These are phyloP conservation scores for Eulimnadia texana DNA, from an alignment of 1,140 invertebrate genomes.

Conservation along the genomic window DNA sequence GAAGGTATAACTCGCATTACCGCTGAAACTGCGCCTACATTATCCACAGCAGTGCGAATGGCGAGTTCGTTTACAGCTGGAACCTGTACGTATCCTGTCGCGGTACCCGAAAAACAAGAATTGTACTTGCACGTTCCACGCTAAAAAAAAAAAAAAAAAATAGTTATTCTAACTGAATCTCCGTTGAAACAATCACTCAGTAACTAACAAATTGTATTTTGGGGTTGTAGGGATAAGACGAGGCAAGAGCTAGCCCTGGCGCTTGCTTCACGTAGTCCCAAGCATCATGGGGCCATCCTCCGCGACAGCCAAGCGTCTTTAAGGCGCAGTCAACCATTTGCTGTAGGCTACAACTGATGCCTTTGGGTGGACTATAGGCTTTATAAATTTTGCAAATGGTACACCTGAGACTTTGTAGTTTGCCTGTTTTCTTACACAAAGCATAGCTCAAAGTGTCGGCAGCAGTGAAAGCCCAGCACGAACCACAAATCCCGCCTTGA, in stretches of 20 bases:
- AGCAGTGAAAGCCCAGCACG: conserved; percentile 30
- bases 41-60: conserved; percentile 10
- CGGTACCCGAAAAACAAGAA: background rate
- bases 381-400: no score
- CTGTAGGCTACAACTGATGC: conserved; percentile 35
- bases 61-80: background rate
- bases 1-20: conserved; percentile 5
- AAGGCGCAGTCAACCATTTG: conserved; percentile 43
- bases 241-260: conserved; percentile 21
- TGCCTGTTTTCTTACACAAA: conserved; percentile 16
- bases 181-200: no score
- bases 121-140: background rate
- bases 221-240: conserved; percentile 18
- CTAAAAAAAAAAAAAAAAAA: background rate
- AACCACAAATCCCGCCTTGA: conserved; percentile 25
- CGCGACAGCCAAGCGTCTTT: conserved; percentile 34
- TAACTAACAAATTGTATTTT: background rate
- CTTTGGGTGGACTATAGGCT: background rate
- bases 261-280: conserved; percentile 26
- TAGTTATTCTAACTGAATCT: background rate
- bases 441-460: conserved; percentile 20
- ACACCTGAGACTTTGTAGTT: background rate
- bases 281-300: conserved; percentile 30
- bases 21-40: conserved; percentile 11
- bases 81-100: background rate